Evolutionary conservation across 2,113 vertebrate genomes (phyloP).

Genomic region (Atlantisia rogersi): DNA sequence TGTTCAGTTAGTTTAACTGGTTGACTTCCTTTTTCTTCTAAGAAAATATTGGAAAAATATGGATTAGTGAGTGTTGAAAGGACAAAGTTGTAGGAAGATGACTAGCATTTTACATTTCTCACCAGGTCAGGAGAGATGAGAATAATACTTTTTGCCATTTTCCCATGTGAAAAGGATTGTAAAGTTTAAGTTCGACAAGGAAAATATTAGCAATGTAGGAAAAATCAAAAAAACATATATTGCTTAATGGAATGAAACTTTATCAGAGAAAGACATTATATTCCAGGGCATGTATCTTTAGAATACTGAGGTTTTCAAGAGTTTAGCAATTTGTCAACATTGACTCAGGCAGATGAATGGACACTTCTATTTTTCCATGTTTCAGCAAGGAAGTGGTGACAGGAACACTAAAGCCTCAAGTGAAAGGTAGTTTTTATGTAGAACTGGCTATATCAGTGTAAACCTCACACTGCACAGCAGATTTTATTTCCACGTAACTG

Average conservation of each 20-base stretch:
- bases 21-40: not conserved
- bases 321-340: not conserved
- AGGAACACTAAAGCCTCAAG: not conserved
- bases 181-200: not conserved
- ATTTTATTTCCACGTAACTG: not conserved
- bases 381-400: not conserved
- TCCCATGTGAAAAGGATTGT: not conserved
- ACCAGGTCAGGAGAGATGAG: not conserved
- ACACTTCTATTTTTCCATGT: not conserved
- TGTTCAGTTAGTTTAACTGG: not conserved
- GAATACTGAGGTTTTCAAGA: not conserved
- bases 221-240: not conserved
- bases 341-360: not conserved
- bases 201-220: not conserved
- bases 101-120: not conserved
- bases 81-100: not conserved
- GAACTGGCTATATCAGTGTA: not conserved
- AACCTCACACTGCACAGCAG: not conserved
- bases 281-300: not conserved
- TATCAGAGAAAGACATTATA: not conserved
- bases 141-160: not conserved
- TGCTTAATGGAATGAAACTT: not conserved
- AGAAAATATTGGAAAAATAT: not conserved
- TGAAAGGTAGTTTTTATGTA: not conserved
- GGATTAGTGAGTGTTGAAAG: not conserved